phyloP scores from a whole-genome alignment of 2,888 invertebrate genomes.

The Spatulosminthurus flaviceps region DNA sequence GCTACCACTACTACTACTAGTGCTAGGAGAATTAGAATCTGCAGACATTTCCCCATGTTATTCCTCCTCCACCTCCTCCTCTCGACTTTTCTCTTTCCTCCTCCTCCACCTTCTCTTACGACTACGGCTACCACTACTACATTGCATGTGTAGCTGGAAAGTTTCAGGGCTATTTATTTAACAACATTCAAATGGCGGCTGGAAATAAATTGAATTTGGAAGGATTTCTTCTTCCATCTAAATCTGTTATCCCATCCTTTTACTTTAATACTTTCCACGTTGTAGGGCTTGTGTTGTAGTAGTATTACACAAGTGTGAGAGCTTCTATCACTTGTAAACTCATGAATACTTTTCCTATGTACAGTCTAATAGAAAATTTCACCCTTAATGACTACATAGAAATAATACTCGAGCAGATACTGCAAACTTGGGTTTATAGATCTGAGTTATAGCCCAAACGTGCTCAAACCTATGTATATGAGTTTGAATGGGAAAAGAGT shows the following conservation, averaged over 20 bases:
- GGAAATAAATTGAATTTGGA: conserved; percentile 36
- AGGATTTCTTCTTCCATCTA: conserved; percentile 22
- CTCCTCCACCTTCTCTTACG: not conserved
- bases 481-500: not conserved
- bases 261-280: not conserved
- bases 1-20: no score
- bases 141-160: not conserved
- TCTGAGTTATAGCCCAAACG: not conserved
- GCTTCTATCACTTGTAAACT: not conserved
- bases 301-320: not conserved
- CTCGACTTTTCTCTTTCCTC: not conserved
- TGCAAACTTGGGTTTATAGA: not conserved
- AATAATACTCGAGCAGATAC: not conserved
- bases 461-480: not conserved
- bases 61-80: not conserved
- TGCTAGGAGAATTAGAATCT: conserved; percentile 8
- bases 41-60: conserved; percentile 16
- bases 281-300: no score
- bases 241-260: conserved; percentile 11
- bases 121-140: not conserved
- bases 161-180: conserved; percentile 1
- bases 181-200: conserved; percentile 22
- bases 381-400: conserved; percentile 13
- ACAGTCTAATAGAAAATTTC: conserved; percentile 7
- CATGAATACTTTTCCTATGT: not conserved